A percentile compares a stretch with the other conserved stretches of the same genome.
phyloP scores from a whole-genome alignment of 2,113 vertebrate species.

The Salvelinus alpinus region DNA sequence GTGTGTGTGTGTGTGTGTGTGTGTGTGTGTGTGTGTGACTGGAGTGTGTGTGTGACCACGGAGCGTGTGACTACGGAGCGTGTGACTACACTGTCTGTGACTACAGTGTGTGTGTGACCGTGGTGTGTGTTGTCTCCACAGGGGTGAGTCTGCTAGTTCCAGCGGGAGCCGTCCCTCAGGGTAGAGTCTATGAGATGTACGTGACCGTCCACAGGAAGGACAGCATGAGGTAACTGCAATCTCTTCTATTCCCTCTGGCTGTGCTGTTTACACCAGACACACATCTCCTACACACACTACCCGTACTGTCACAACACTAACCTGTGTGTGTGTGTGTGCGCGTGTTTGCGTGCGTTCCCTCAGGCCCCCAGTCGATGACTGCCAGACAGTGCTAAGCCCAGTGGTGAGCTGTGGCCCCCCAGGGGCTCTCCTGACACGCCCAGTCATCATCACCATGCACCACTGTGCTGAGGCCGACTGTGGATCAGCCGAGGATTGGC shows the following conservation, averaged over 20 bases:
- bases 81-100: background rate
- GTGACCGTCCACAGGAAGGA: slow-evolving; percentile 98
- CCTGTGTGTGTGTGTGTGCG: slow-evolving; percentile 14
- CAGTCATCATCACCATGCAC: slow-evolving; percentile 91
- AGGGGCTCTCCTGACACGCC: slow-evolving; percentile 88
- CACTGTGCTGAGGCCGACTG: slow-evolving; percentile 87
- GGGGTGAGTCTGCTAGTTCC: slow-evolving; percentile 96
- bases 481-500: slow-evolving; percentile 82
- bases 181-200: slow-evolving; percentile 97
- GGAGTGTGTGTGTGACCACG: slow-evolving; percentile 13
- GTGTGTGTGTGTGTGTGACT: background rate
- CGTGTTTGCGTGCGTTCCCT: slow-evolving; percentile 19
- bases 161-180: slow-evolving; percentile 93
- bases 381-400: slow-evolving; percentile 89
- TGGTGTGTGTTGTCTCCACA: slow-evolving; percentile 54
- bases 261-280: slow-evolving; percentile 11
- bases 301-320: slow-evolving; percentile 27
- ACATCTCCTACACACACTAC: slow-evolving; percentile 2
- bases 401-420: slow-evolving; percentile 95
- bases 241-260: background rate
- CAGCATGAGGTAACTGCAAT: slow-evolving; percentile 86
- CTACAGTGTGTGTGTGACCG: background rate
- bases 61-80: background rate
- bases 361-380: slow-evolving; percentile 90
- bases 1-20: slow-evolving; percentile 7